Percentiles rank a stretch among this genome's conserved stretches.
phyloP scores from a whole-genome alignment of 2,888 invertebrate species.

The Mesorhabditis sp. region DNA sequence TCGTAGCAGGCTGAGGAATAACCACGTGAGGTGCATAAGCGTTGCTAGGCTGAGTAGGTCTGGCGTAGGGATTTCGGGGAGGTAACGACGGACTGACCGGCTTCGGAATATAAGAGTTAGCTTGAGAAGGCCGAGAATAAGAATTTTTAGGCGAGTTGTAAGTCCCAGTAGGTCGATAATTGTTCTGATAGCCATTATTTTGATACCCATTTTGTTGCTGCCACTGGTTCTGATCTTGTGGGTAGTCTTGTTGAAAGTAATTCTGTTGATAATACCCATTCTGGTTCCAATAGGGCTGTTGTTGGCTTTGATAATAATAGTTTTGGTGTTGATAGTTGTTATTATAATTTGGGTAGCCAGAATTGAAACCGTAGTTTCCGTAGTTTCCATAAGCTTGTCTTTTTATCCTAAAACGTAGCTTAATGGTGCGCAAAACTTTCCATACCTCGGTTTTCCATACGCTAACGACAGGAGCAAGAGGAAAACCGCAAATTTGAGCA shows the following conservation, averaged over 20 bases:
- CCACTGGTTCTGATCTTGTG: not conserved
- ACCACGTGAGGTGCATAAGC: not conserved
- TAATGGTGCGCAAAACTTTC: not conserved
- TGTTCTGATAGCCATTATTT: not conserved
- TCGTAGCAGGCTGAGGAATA: not conserved
- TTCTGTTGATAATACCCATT: not conserved
- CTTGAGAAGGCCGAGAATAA: not conserved
- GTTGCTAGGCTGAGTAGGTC: not conserved
- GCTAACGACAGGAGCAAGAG: not conserved
- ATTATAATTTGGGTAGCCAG: not conserved
- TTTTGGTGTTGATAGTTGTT: not conserved
- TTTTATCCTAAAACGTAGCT: not conserved
- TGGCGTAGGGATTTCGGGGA: not conserved
- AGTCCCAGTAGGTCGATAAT: not conserved
- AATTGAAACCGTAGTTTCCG: not conserved
- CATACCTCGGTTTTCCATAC: not conserved
- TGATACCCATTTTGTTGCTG: not conserved
- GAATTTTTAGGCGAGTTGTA: not conserved
- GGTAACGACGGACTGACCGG: not conserved
- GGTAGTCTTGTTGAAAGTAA: not conserved
- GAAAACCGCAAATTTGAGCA: not conserved
- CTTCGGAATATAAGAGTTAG: not conserved
- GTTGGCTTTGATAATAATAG: not conserved
- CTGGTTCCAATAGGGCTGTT: constrained; percentile 2
- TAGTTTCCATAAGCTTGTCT: not conserved